phyloP scores from a whole-genome alignment of 53 echinoderm and acorn worm species.

The Paracentrotus lividus region DNA sequence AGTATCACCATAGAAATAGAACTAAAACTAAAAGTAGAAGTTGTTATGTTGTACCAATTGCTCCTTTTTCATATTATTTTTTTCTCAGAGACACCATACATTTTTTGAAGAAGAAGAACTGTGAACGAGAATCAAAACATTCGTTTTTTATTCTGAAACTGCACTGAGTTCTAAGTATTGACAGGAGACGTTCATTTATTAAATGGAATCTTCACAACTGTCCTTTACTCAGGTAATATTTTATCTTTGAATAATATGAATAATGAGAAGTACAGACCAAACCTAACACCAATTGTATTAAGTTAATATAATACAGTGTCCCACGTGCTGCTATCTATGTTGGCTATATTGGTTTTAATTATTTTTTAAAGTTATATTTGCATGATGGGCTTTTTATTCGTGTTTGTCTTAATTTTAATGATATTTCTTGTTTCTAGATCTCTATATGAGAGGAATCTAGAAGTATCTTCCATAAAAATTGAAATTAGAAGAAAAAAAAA shows the following conservation, averaged over 20 bases:
- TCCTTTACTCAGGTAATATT: background rate
- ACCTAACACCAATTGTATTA: background rate
- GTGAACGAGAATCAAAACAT: background rate
- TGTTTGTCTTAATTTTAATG: too few species aligned
- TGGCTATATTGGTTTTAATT: background rate
- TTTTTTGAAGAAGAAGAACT: background rate
- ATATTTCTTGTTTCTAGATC: too few species aligned
- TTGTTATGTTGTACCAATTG: too few species aligned
- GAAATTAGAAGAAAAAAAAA: too few species aligned
- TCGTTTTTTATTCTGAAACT: background rate
- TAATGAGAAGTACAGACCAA: background rate
- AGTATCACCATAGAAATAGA: too few species aligned
- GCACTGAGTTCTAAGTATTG: background rate
- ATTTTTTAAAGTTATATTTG: too few species aligned
- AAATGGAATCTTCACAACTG: background rate
- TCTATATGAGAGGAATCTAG: too few species aligned
- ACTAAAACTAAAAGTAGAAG: too few species aligned
- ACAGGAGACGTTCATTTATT: background rate
- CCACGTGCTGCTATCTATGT: background rate
- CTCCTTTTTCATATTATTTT: background rate
- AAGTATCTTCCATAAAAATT: too few species aligned
- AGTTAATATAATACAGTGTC: background rate
- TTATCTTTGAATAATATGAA: background rate
- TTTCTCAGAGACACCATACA: background rate
- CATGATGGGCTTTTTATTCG: too few species aligned